Percentiles rank a stretch among this genome's conserved stretches.
These are phyloP conservation scores for Megalopta genalis DNA, from an alignment of 1,140 invertebrate genomes.

Conservation along the genomic window DNA sequence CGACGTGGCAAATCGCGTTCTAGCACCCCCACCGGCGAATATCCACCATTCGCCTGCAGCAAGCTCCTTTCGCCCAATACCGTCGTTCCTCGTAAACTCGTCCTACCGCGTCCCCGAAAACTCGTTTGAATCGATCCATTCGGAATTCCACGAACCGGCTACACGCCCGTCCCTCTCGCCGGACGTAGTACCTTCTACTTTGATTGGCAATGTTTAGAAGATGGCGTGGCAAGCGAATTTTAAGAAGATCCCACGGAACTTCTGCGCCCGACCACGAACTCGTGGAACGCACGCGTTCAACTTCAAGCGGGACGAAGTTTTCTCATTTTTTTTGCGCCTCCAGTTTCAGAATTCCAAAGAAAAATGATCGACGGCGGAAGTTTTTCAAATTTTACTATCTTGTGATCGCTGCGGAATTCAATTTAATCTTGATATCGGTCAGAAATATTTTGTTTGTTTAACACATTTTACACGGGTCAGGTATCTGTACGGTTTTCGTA, in stretches of 20 bases:
- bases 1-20: slow-evolving; percentile 66
- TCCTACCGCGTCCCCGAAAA: slow-evolving; percentile 65
- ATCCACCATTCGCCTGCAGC: slow-evolving; percentile 65
- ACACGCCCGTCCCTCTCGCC: slow-evolving; percentile 38
- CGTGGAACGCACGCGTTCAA: background rate
- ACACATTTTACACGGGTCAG: no score
- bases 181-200: slow-evolving; percentile 40
- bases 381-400: background rate
- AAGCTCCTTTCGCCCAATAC: slow-evolving; percentile 64
- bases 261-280: background rate
- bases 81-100: slow-evolving; percentile 67
- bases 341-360: background rate
- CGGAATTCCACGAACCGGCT: slow-evolving; percentile 61
- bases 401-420: no score
- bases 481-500: no score
- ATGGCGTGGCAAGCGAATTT: slow-evolving; percentile 37
- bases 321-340: background rate
- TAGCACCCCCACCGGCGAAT: slow-evolving; percentile 64
- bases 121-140: slow-evolving; percentile 65
- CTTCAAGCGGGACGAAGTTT: background rate
- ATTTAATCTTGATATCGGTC: no score
- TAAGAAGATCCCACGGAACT: slow-evolving; percentile 29
- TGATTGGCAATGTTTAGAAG: slow-evolving; percentile 57
- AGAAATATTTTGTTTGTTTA: no score
- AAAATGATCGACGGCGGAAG: background rate